Percentiles rank a stretch among this genome's conserved stretches.
These are phyloP conservation scores for Hephaestus fuliginosus DNA, from an alignment of 2,797 vertebrate genomes.

Conservation along the genomic window DNA sequence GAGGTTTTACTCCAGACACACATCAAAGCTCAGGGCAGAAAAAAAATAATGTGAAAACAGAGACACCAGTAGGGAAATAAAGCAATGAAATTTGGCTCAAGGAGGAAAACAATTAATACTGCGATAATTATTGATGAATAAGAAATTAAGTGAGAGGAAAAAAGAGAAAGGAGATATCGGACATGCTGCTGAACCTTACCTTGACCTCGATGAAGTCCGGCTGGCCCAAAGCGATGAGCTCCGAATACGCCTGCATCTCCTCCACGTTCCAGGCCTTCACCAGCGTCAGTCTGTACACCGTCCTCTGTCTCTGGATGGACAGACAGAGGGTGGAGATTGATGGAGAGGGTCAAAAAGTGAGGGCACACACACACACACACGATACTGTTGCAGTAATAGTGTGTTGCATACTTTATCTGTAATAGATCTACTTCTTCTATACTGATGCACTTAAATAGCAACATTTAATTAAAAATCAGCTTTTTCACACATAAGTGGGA, in stretches of 20 bases:
- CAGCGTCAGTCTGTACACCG: constrained; percentile 94
- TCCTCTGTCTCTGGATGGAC: constrained; percentile 90
- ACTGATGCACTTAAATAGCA: background rate
- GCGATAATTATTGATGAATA: background rate
- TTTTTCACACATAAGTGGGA: background rate
- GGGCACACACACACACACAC: background rate
- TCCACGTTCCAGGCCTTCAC: constrained; percentile 98
- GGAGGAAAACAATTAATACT: background rate
- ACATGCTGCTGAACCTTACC: constrained; percentile 78
- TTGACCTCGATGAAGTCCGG: constrained; percentile 97
- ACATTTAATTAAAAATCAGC: background rate
- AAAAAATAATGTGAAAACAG: background rate
- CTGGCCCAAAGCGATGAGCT: constrained; percentile 90
- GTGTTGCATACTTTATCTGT: background rate
- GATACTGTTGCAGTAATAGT: background rate
- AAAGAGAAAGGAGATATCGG: background rate
- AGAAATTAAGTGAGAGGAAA: background rate
- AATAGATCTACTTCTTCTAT: background rate
- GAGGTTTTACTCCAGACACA: constrained; percentile 25
- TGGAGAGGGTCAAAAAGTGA: background rate
- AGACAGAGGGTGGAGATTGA: background rate
- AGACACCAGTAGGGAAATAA: background rate
- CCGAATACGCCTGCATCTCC: constrained; percentile 92
- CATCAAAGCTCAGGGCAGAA: constrained; percentile 8
- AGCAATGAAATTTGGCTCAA: rapidly evolving